Evolutionary conservation across 1,140 invertebrate species (phyloP).

Genomic region (Caenorhabditis brenneri): DNA sequence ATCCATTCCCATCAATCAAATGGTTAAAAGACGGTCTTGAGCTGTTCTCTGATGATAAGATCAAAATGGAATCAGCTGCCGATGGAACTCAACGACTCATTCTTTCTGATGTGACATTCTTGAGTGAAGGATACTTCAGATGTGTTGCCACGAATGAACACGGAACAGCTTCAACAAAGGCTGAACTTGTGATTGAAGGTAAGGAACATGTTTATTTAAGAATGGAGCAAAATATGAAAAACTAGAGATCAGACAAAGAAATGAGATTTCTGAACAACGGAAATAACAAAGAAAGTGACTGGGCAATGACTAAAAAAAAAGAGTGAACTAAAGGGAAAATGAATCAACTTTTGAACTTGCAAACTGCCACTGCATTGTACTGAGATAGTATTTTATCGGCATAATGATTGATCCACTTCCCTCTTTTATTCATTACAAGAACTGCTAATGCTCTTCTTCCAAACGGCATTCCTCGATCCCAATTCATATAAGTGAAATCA

Average conservation of each 20-base stretch:
- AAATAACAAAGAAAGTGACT: slow-evolving; percentile 42
- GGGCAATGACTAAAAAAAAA: slow-evolving; percentile 21
- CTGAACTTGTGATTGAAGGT: slow-evolving; percentile 67
- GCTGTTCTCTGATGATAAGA: slow-evolving; percentile 59
- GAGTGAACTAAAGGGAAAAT: not conserved
- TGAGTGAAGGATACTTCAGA: slow-evolving; percentile 61
- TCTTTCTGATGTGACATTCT: slow-evolving; percentile 64
- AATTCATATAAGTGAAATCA: slow-evolving; percentile 50
- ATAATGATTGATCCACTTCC: slow-evolving; percentile 61
- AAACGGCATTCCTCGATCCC: slow-evolving; percentile 56
- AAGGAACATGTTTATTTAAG: slow-evolving; percentile 31
- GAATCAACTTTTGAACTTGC: slow-evolving; percentile 56
- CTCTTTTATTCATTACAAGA: slow-evolving; percentile 59
- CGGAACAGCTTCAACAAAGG: slow-evolving; percentile 69
- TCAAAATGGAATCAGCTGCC: slow-evolving; percentile 61
- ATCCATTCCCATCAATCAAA: slow-evolving; percentile 55
- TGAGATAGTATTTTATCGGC: slow-evolving; percentile 55
- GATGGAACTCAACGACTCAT: slow-evolving; percentile 68
- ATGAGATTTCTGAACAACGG: slow-evolving; percentile 25
- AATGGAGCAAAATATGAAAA: no score
- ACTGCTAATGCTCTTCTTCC: slow-evolving; percentile 56
- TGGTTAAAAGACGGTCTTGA: slow-evolving; percentile 66
- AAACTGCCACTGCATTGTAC: slow-evolving; percentile 57
- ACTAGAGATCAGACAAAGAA: not conserved
- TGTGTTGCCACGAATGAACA: slow-evolving; percentile 70